phyloP scores from a whole-genome alignment of 2,797 vertebrate genomes.

The Halcyon smyrnensis region DNA sequence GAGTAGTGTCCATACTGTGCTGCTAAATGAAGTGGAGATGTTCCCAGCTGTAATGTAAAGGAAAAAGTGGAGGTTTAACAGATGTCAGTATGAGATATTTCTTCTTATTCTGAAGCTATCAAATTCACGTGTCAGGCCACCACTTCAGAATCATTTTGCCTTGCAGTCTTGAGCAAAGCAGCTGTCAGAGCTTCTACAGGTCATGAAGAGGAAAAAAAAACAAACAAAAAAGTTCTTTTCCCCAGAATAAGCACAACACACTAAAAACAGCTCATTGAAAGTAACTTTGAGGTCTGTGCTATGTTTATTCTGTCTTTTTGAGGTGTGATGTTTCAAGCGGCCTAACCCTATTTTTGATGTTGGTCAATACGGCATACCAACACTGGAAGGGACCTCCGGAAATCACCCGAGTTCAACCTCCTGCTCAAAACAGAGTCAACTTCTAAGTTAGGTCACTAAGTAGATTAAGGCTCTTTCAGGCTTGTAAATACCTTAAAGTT shows the following conservation, averaged over 20 bases:
- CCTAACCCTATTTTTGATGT: background rate
- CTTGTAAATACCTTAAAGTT: background rate
- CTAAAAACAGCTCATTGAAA: background rate
- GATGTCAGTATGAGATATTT: background rate
- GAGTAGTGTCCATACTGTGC: conserved; percentile 90
- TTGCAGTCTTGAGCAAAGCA: background rate
- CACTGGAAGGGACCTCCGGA: background rate
- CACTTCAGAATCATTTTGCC: background rate
- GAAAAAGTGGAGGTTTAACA: background rate
- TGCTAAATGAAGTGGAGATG: conserved; percentile 88
- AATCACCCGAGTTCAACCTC: background rate
- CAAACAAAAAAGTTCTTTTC: too few species aligned
- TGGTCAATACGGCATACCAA: background rate
- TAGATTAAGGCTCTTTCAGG: background rate
- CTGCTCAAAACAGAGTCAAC: background rate
- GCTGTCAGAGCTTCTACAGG: background rate
- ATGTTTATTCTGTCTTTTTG: background rate
- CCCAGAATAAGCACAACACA: background rate
- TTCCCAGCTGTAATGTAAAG: conserved; percentile 79
- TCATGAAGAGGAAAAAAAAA: background rate
- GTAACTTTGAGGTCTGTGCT: background rate
- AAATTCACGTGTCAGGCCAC: background rate
- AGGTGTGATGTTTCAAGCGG: background rate
- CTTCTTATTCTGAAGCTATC: background rate
- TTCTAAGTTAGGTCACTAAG: background rate